Base-by-base conservation (phyloP, 1,140 invertebrate genomes). In the Akabosia matsudoensis region DNA sequence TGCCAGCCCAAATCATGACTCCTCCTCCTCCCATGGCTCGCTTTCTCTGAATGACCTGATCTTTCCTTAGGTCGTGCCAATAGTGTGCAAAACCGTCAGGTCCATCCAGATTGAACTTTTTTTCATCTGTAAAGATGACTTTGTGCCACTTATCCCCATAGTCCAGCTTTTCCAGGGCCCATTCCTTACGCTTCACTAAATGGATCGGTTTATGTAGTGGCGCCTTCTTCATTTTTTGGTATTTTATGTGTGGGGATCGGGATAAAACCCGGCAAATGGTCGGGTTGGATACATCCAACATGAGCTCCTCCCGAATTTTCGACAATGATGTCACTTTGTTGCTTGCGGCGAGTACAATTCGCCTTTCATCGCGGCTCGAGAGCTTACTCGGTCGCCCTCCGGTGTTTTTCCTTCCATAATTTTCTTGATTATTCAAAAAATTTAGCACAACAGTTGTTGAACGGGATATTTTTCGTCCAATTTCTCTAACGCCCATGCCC, bases 31-130 rank as follows among this genome's bases (percentile, higher is more conserved):
- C 67, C 31, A 28, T 30, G 14, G 24, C 22, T 14, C 67, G 7
- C 22, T 70, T 70, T 18, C 24, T 18, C 3, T 18, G 24, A 30
- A 70, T 70, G 13, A 34, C 28, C 72, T 52, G 28, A 26, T 82
- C 79, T 61, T 83, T 82, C 30, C 82, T 28, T 13, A 82, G 51
- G 78, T 82, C 82, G n/a, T 76, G 78, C 77, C 81, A 82, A 79
- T 82, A 82, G 24, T 64, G 33, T 1, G 26, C 33, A 22, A 33
- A 82, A 10, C 80, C 80, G 45, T 82, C 82, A 0, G 82, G 82
- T 31, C 79, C 82, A 72, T 82, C 82, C 0, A 79, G 33, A 72
- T 82, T 82, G 34, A 82, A 83, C 76, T 83, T 82, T 33, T 82
- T 83, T 51, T 82, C 82, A 33, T 82, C 82, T n/a, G 22, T 33